phyloP scores from a whole-genome alignment of 1,140 invertebrate genomes.

The Drosophila repletoides region DNA sequence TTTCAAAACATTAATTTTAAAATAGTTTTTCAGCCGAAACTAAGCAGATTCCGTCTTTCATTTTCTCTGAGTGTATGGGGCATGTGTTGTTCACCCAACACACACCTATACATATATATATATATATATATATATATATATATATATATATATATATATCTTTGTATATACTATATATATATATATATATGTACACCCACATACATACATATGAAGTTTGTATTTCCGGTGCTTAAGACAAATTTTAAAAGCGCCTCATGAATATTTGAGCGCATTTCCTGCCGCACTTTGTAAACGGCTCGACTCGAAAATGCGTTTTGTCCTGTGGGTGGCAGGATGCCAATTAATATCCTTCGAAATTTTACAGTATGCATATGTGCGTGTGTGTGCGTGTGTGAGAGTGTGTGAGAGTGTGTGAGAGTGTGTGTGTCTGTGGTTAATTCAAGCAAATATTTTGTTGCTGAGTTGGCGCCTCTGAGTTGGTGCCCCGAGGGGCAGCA shows the following conservation, averaged over 20 bases:
- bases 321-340: slow-evolving; percentile 22
- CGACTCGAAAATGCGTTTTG: slow-evolving; percentile 34
- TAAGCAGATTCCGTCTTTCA: too few relatives aligned
- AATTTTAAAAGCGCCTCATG: slow-evolving; percentile 75
- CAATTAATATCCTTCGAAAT: slow-evolving; percentile 25
- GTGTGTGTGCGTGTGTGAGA: neutral
- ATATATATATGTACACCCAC: slow-evolving; percentile 1
- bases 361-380: neutral
- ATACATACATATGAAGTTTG: slow-evolving; percentile 36
- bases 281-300: slow-evolving; percentile 42
- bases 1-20: too few relatives aligned
- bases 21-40: too few relatives aligned
- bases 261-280: slow-evolving; percentile 72
- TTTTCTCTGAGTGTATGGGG: neutral
- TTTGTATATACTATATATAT: neutral
- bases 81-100: too few relatives aligned
- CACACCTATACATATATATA: neutral
- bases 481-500: neutral
- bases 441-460: slow-evolving; percentile 40
- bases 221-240: slow-evolving; percentile 79
- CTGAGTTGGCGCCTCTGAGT: slow-evolving; percentile 3
- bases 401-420: neutral
- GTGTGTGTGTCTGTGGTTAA: slow-evolving; percentile 43
- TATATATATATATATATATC: too few relatives aligned
- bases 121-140: too few relatives aligned